Evolutionary conservation across 2,113 vertebrate species (phyloP), one percentile per base, ranked within the genome.

Genomic region (Neodon shergylaensis): DNA sequence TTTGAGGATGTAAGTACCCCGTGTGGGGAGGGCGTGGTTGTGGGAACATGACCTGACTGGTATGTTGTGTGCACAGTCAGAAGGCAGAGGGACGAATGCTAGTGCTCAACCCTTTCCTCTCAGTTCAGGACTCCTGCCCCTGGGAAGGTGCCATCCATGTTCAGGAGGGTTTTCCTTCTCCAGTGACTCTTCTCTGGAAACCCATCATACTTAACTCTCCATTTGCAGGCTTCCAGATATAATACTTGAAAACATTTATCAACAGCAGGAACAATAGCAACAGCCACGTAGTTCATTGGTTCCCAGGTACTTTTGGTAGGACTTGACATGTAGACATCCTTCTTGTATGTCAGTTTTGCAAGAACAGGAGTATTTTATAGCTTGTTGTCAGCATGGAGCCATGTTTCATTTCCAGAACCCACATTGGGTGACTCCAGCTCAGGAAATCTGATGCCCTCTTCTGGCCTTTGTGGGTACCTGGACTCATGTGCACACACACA

Each of bases 261-360:
- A 66, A 19, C 3, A 72, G 24, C 66, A 92, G 6, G 14, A 54
- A 49, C 26, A 73, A 31, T 4, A 72, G 22, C 22, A 81, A n/a
- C 4, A 44, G 11, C 17, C 83, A 31, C 49, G 3, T 61, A 52
- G 76, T 54, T 88, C 52, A 21, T 42, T 70, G 8, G 39, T 78
- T 19, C 0, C 14, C 39, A 49, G 1, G 44, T 4, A 73, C 58
- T 85, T 61, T 86, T 84, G 42, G 17, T 85, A 77, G 47, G 26
- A 54, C 85, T 93, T 91, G 68, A 97, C 94, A 73, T 83, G 22
- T 12, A 91, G 54, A 13, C 47, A 65, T 63, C 78, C 88, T 74
- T 92, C 78, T 84, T 14, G 90, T 49, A 33, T 33, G 65, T 22
- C 3, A 47, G 11, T 76, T 92, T 72, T 76, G 3, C 68, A 63